These are phyloP conservation scores for Microctonus aethiopoides DNA, from an alignment of 2,888 invertebrate species.

Conservation along the genomic window DNA sequence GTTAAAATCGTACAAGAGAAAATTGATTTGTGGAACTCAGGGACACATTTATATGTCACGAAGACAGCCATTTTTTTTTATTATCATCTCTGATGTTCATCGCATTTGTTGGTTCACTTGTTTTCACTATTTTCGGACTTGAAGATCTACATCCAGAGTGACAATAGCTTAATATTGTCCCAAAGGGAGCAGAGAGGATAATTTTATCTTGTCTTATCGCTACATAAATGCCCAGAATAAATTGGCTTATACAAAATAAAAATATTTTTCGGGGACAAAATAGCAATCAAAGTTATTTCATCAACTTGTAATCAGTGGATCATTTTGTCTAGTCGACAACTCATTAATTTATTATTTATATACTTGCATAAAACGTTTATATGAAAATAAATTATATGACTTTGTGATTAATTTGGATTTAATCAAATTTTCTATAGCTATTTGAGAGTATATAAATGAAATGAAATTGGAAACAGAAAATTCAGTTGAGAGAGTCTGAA, in stretches of 20 bases:
- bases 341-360: not conserved
- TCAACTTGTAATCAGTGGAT: not conserved
- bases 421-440: too few species aligned
- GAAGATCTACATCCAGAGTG: not conserved
- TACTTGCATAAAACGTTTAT: not conserved
- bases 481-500: not conserved
- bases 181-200: not conserved
- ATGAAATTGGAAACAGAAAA: too few species aligned
- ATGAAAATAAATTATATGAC: too few species aligned
- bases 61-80: not conserved
- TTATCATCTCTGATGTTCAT: not conserved
- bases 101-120: too few species aligned
- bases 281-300: not conserved
- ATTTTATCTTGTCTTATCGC: not conserved
- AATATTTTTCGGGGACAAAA: not conserved
- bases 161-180: not conserved
- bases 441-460: too few species aligned
- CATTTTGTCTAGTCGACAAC: not conserved
- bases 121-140: not conserved
- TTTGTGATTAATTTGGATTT: too few species aligned
- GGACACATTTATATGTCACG: not conserved
- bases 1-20: not conserved
- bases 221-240: not conserved
- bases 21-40: not conserved
- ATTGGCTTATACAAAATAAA: not conserved